Evolutionary conservation across 2,113 vertebrate species (phyloP), one percentile per base, ranked within the genome.

Genomic region (Lichenostomus cassidix): DNA sequence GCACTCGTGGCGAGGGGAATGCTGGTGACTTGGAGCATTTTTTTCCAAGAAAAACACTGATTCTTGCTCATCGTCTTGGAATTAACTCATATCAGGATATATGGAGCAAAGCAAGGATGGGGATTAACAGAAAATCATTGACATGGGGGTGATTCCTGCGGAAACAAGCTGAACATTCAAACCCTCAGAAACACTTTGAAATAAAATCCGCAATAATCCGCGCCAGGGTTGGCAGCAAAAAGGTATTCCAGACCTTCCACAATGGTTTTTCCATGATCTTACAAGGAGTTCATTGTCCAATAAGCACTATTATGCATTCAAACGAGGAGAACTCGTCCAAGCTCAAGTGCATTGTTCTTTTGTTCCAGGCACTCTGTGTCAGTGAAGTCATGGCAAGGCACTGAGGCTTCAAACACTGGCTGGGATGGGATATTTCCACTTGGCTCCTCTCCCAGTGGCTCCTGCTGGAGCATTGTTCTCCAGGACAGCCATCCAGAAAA

Each of bases 331-430:
- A 23, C 89, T 71, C 95, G 92, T 98, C 95, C 95, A 94, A 78
- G 59, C 83, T 81, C 67, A 49, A 67, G 85, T 59, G 89, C 76
- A 94, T 95, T 97, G 89, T 95, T 95, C 96, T 94, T 92, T 97
- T 93, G 94, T 97, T 96, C 62, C 70, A 83, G 46, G 60, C 62
- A 33, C 84, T 75, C 70, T 97, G 96, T 94, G 89, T 84, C 90
- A 94, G 77, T 95, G 97, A 97, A 96, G 96, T 97, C 96, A 97
- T 92, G 92, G 96, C 92, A 56, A 37, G 81, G 80, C 90, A 2
- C 94, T 88, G 93, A 85, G 92, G 83, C 77, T 82, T 79, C 89
- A 95, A 96, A 97, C 96, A 74, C 96, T 74, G 86, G 91, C 90
- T 87, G 18, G 68, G 68, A 76, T n/a, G 64, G 85, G 89, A 92